These are phyloP conservation scores for Eremobia ochroleuca DNA, from an alignment of 2,888 invertebrate genomes.

Conservation along the genomic window DNA sequence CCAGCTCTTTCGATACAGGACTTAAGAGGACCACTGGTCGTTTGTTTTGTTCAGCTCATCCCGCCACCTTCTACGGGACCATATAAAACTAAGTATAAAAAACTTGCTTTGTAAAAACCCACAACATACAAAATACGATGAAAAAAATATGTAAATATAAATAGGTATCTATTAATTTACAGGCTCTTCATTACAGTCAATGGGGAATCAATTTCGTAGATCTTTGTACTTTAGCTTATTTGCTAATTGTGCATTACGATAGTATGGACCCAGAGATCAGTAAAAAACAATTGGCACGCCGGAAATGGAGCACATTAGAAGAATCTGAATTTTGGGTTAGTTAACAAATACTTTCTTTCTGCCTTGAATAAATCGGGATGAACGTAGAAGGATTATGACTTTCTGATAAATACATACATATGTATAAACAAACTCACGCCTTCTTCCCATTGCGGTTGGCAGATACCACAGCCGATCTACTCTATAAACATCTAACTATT, in stretches of 20 bases:
- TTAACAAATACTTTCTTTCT: neutral
- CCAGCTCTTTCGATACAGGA: no score
- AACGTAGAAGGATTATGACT: neutral
- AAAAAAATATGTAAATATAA: neutral
- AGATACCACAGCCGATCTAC: neutral
- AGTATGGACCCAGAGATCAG: neutral
- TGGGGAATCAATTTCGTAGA: conserved; percentile 48
- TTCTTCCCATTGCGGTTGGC: no score
- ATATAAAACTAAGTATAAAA: neutral
- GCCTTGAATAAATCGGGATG: neutral
- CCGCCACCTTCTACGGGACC: no score
- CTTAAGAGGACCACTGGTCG: no score
- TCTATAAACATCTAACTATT: no score
- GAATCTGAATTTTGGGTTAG: conserved; percentile 32
- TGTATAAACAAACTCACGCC: neutral
- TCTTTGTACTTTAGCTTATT: conserved; percentile 33
- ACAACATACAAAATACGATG: neutral
- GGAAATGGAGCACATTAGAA: neutral
- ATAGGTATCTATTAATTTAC: neutral
- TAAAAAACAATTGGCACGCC: fast-evolving
- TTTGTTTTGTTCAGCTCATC: no score
- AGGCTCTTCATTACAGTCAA: conserved; percentile 42
- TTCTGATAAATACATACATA: neutral
- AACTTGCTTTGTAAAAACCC: neutral
- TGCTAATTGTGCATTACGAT: conserved; percentile 2